Base-by-base conservation (phyloP, 2,888 invertebrate species). In the Coleophora deauratella region DNA sequence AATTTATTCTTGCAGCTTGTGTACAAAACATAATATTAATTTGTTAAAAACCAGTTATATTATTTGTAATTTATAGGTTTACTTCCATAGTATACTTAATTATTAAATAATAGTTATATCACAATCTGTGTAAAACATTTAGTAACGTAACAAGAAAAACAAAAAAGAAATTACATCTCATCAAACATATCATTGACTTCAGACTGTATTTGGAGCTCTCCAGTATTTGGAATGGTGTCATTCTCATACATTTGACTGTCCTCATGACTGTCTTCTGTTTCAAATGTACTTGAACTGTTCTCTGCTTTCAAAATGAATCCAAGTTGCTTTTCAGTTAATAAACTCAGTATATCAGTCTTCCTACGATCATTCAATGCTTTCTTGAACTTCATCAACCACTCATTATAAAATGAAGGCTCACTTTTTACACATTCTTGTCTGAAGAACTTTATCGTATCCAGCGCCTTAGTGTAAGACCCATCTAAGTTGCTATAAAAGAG, bases 131-230 rank as follows among this genome's bases (percentile, higher is more conserved):
- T 10, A 31, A 31, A 31, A 31, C 21, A 21, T 31, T 31, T 31
- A 28, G 10, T 31, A 31, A 4, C 11, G 31, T 42, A 35, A 43
- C 33, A 33, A 40, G 35, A 27, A 39, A 32, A 37, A 33, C n/a
- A 33, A 7, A 43, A 27, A 14, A 35, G 27, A 4, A 33, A 35
- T 64, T 66, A 80, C 62, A 79, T 76, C 46, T 79, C 75, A 68
- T 81, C 81, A 72, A 85, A 86, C 48, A 85, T 66, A 46, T 79
- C 70, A 55, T 82, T 70, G 10, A 79, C 63, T 53, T 81, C 80
- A 10, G 78, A 59, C 47, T 59, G 62, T 35, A 84, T 68, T 10
- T 64, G 66, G 7, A 82, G 51, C 41, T 78, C 73, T 13, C 71
- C 71, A 27, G 74, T 59, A 44, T 72, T 63, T 13, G 81, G 79